phyloP scores from a whole-genome alignment of 2,797 vertebrate genomes.

The Rhadinocentrus ornatus region DNA sequence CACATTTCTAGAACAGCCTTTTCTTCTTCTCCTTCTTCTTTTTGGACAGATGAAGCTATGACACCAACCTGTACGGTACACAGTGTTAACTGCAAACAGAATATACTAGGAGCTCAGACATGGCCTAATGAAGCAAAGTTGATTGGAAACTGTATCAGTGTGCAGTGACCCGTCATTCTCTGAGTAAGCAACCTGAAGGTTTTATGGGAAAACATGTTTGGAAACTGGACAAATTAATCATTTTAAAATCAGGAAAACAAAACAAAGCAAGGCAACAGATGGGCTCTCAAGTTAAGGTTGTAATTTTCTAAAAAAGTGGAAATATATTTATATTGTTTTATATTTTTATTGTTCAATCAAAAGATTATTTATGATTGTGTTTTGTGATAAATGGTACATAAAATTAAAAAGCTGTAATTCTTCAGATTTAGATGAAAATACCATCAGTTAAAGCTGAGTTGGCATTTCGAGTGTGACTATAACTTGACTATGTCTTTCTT shows the following conservation, averaged over 20 bases:
- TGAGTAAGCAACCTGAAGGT: background rate
- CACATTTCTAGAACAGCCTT: background rate
- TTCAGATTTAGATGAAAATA: too few species aligned
- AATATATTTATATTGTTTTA: too few species aligned
- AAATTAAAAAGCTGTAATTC: too few species aligned
- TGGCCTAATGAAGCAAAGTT: background rate
- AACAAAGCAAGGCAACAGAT: too few species aligned
- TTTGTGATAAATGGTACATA: too few species aligned
- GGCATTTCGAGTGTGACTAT: background rate
- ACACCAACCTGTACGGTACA: background rate
- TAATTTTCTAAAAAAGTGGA: too few species aligned
- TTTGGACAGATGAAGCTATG: background rate
- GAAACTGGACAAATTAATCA: background rate
- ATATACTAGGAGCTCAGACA: background rate
- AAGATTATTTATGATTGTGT: too few species aligned
- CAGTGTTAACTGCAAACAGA: background rate
- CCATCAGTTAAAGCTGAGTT: too few species aligned
- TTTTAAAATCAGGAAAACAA: background rate
- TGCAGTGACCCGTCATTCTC: background rate
- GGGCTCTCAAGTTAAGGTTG: too few species aligned
- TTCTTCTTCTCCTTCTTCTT: too few species aligned
- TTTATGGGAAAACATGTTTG: background rate
- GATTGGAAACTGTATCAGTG: background rate
- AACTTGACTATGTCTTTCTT: background rate
- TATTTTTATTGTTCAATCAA: too few species aligned